Evolutionary conservation across 2,113 vertebrate genomes (phyloP).

Genomic region (Lonchura striata): DNA sequence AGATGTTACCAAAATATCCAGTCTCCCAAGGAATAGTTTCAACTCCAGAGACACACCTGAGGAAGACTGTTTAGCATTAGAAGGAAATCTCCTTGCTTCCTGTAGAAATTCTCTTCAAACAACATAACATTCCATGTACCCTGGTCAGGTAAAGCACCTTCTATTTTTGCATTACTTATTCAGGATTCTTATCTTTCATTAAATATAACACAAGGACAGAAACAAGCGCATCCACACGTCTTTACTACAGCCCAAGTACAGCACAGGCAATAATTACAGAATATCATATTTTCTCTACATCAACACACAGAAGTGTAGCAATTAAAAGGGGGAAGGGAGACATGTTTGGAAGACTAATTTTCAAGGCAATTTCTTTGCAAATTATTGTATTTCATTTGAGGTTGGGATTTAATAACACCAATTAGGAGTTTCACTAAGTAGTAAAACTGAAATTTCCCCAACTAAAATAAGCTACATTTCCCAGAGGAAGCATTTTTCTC

Average conservation of each 20-base stretch:
- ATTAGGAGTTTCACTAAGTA: constrained; percentile 31
- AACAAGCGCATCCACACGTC: background rate
- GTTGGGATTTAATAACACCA: background rate
- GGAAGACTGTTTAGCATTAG: background rate
- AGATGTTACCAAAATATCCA: background rate
- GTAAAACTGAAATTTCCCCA: constrained; percentile 2
- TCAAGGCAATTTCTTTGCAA: background rate
- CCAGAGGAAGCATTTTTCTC: background rate
- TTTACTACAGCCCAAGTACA: background rate
- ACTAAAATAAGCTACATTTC: constrained; percentile 14
- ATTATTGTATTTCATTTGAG: constrained; percentile 1
- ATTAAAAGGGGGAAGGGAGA: background rate
- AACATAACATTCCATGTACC: rapidly evolving
- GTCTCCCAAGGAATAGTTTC: background rate
- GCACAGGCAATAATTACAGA: background rate
- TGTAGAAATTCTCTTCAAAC: background rate
- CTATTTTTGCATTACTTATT: background rate
- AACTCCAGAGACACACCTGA: background rate
- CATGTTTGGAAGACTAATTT: background rate
- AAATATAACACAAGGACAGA: background rate
- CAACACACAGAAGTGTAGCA: background rate
- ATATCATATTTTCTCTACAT: background rate
- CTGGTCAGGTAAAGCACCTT: background rate
- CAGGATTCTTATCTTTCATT: background rate
- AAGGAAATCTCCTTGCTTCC: background rate